These are phyloP conservation scores for Eupithecia exiguata DNA, from an alignment of 2,888 invertebrate genomes.

Conservation along the genomic window DNA sequence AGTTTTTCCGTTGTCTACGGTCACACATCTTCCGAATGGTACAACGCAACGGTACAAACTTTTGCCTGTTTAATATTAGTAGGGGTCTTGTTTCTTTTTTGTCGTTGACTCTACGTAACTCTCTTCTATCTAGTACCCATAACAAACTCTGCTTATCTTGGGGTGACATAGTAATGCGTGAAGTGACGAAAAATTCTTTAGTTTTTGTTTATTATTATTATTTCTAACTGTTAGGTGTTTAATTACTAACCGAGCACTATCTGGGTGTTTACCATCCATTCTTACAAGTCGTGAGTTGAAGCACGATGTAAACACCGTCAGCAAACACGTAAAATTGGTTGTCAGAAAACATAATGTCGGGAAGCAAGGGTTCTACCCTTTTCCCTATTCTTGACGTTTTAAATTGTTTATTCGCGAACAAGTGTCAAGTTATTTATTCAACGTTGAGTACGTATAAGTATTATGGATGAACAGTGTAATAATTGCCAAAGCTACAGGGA, in stretches of 20 bases:
- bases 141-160: no score
- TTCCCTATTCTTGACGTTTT: conserved; percentile 81
- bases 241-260: background rate
- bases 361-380: conserved; percentile 73
- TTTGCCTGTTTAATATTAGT: no score
- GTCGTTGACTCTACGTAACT: no score
- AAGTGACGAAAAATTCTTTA: no score
- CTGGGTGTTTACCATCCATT: background rate
- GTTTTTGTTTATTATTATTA: no score
- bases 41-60: no score
- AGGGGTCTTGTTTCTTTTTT: no score
- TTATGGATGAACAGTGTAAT: background rate
- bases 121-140: no score
- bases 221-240: background rate
- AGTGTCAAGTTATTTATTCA: conserved; percentile 82
- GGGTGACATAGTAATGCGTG: no score
- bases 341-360: conserved; percentile 79
- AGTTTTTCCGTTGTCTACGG: no score
- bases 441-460: conserved; percentile 45
- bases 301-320: conserved; percentile 42
- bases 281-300: conserved; percentile 4
- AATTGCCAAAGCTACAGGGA: background rate
- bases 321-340: conserved; percentile 75
- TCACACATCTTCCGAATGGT: no score
- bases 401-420: conserved; percentile 83